Evolutionary conservation across 2,888 invertebrate genomes (phyloP).

Genomic region (Andrena bicolor): DNA sequence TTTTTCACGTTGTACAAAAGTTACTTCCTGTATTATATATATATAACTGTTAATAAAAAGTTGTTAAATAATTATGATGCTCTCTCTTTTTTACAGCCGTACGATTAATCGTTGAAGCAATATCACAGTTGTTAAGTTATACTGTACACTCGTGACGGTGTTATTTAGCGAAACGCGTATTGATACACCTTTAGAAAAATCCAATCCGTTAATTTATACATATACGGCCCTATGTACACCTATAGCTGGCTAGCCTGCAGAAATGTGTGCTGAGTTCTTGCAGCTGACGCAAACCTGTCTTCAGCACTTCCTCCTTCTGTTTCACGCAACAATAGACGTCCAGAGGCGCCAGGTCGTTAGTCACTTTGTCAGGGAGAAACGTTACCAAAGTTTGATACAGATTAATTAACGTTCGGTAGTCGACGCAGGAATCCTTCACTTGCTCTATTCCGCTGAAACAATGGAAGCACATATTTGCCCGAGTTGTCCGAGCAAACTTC

Average conservation of each 20-base stretch:
- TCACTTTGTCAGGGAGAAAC: slow-evolving; percentile 70
- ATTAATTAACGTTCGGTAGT: slow-evolving; percentile 70
- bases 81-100: background rate
- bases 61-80: slow-evolving; percentile 23
- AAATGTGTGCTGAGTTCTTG: slow-evolving; percentile 79
- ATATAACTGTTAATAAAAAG: slow-evolving; percentile 60
- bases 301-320: slow-evolving; percentile 70
- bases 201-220: slow-evolving; percentile 1
- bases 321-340: slow-evolving; percentile 81
- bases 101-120: background rate
- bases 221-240: slow-evolving; percentile 34
- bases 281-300: slow-evolving; percentile 77
- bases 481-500: background rate
- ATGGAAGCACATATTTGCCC: background rate
- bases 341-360: slow-evolving; percentile 66
- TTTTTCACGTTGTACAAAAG: slow-evolving; percentile 61
- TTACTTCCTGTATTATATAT: slow-evolving; percentile 50
- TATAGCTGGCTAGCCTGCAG: slow-evolving; percentile 73
- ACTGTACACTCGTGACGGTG: slow-evolving; percentile 12
- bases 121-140: slow-evolving; percentile 32
- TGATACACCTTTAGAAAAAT: slow-evolving; percentile 15
- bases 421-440: slow-evolving; percentile 55
- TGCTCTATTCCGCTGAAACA: slow-evolving; percentile 76
- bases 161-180: slow-evolving; percentile 14
- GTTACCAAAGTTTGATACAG: slow-evolving; percentile 74